Percentiles rank a stretch among this genome's conserved stretches.
Evolutionary conservation across 1,140 invertebrate species (phyloP).

Genomic region (Drosophila mayri): DNA sequence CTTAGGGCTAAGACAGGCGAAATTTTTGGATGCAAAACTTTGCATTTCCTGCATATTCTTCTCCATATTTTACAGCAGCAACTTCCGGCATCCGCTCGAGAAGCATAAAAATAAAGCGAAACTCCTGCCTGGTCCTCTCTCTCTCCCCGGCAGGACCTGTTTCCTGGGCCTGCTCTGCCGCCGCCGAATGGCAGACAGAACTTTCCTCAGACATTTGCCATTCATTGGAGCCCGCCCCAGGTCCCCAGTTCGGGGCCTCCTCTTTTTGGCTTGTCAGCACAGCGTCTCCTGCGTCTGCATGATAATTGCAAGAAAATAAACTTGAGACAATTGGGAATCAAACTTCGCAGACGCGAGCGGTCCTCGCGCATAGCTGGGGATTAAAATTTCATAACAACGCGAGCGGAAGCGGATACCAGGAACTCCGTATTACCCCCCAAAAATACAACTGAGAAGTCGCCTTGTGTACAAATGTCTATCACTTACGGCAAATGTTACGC

Average conservation of each 20-base stretch:
- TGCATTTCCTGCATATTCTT: constrained; percentile 79
- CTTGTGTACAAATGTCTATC: constrained; percentile 58
- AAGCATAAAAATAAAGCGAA: constrained; percentile 67
- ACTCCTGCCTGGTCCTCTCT: constrained; percentile 35
- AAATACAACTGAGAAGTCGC: constrained; percentile 5
- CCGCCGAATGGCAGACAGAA: constrained; percentile 33
- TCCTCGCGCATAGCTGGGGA: constrained; percentile 25
- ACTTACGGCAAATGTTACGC: constrained; percentile 61
- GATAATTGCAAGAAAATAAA: constrained; percentile 74
- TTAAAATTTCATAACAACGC: constrained; percentile 64
- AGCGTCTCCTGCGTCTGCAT: constrained; percentile 25
- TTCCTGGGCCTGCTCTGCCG: constrained; percentile 16
- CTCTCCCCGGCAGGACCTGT: constrained; percentile 14
- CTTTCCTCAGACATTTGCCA: constrained; percentile 58
- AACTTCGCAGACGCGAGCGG: constrained; percentile 61
- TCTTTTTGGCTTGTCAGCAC: constrained; percentile 34
- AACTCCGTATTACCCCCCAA: constrained; percentile 2
- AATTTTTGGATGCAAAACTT: constrained; percentile 66
- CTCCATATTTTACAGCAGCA: constrained; percentile 74
- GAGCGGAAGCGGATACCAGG: constrained; percentile 14
- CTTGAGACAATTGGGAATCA: constrained; percentile 71
- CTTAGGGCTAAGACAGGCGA: constrained; percentile 27
- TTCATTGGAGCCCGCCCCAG: constrained; percentile 38
- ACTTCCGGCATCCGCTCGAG: constrained; percentile 73
- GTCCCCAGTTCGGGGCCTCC: not conserved